These are phyloP conservation scores for Coenonympha glycerion DNA, from an alignment of 2,888 invertebrate genomes.

Conservation along the genomic window DNA sequence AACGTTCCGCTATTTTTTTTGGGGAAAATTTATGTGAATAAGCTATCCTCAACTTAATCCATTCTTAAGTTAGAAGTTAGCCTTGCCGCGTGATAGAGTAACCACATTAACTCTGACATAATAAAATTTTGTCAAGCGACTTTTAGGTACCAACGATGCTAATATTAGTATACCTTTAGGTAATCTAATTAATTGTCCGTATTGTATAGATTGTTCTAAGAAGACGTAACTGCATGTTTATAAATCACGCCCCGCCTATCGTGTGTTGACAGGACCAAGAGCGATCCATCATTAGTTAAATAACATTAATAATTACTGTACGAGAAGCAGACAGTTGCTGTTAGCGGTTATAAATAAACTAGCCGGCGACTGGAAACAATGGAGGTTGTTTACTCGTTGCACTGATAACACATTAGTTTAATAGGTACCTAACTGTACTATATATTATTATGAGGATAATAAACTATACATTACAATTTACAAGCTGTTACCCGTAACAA, in stretches of 20 bases:
- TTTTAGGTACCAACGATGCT: not conserved
- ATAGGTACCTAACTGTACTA: not conserved
- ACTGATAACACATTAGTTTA: not conserved
- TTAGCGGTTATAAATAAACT: conserved; percentile 5
- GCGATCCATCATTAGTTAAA: not conserved
- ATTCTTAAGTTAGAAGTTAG: no score
- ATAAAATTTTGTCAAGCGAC: no score
- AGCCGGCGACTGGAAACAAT: not conserved
- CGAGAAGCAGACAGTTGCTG: no score
- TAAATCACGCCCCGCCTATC: no score
- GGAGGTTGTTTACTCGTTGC: conserved; percentile 8
- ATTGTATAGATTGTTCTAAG: not conserved
- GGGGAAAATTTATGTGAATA: no score
- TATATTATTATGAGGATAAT: not conserved
- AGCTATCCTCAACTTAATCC: no score
- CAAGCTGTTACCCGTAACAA: no score
- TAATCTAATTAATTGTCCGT: no score
- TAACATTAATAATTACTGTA: not conserved
- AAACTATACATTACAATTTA: no score
- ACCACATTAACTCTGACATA: no score
- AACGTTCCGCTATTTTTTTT: no score
- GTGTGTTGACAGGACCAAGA: not conserved
- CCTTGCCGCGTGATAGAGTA: no score
- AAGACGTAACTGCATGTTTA: not conserved
- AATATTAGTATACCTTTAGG: not conserved